A percentile compares a stretch with the other conserved stretches of the same genome.
phyloP scores from a whole-genome alignment of 1,140 invertebrate species.

The Microplitis mediator region DNA sequence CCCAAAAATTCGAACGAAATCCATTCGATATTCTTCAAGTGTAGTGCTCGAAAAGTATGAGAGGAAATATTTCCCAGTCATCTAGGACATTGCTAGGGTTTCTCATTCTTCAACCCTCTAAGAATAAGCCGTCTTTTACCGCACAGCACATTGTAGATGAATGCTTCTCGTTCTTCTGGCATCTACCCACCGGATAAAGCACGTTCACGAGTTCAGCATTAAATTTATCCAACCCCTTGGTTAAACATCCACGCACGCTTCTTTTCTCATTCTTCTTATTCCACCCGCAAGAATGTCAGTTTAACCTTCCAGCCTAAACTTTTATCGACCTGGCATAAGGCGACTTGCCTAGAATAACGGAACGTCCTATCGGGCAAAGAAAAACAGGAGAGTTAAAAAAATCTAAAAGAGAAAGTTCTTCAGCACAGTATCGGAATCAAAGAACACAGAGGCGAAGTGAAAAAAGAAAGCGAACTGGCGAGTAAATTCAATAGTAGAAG shows the following conservation, averaged over 20 bases:
- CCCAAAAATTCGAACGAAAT: background rate
- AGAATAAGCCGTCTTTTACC: constrained; percentile 26
- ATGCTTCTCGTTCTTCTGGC: constrained; percentile 25
- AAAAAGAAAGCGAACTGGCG: background rate
- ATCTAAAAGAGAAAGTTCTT: constrained; percentile 6
- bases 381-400: background rate
- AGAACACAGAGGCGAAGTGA: background rate
- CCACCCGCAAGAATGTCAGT: constrained; percentile 25
- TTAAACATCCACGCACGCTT: constrained; percentile 55
- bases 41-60: background rate
- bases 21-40: background rate
- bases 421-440: background rate
- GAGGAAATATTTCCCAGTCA: background rate
- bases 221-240: constrained; percentile 55
- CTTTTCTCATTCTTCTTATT: constrained; percentile 34
- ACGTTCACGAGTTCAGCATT: constrained; percentile 55
- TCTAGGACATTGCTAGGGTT: too few species aligned
- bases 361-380: constrained; percentile 6
- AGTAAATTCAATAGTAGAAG: constrained; percentile 1
- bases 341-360: background rate
- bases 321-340: constrained; percentile 24
- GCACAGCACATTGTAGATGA: background rate
- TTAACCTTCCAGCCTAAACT: constrained; percentile 24
- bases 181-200: constrained; percentile 45
- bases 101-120: constrained; percentile 35